These are phyloP conservation scores for Drosophila merina DNA, from an alignment of 2,888 invertebrate species.

Conservation along the genomic window DNA sequence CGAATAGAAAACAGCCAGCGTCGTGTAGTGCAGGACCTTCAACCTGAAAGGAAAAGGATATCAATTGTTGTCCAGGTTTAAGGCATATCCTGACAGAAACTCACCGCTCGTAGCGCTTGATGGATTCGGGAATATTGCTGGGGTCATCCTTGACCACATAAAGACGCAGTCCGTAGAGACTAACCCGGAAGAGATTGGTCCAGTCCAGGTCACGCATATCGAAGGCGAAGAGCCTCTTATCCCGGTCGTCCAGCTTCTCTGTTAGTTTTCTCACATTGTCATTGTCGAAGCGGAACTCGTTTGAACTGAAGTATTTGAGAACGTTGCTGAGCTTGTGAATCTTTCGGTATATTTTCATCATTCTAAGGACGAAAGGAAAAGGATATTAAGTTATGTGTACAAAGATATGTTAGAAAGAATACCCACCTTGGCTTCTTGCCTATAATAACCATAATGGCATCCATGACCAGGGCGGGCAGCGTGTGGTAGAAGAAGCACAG, in stretches of 20 bases:
- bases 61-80: neutral
- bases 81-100: neutral
- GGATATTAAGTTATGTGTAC: no score
- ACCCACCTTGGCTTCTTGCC: conserved; percentile 84
- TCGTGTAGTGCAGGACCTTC: conserved; percentile 76
- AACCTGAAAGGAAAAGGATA: conserved; percentile 54
- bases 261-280: conserved; percentile 85
- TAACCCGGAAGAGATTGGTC: conserved; percentile 85
- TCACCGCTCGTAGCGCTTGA: conserved; percentile 87
- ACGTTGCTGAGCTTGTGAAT: conserved; percentile 92
- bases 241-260: conserved; percentile 83
- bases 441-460: conserved; percentile 83
- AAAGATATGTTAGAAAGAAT: neutral
- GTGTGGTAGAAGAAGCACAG: conserved; percentile 87
- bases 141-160: conserved; percentile 92
- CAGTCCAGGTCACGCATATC: conserved; percentile 90
- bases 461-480: conserved; percentile 87
- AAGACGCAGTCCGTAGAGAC: conserved; percentile 90
- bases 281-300: conserved; percentile 90
- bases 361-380: conserved; percentile 84
- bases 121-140: conserved; percentile 88
- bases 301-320: conserved; percentile 90
- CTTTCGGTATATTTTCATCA: conserved; percentile 92
- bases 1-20: conserved; percentile 71
- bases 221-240: conserved; percentile 88